Conservation (phyloP, 2,888 invertebrate species). For the Limnephilus rhombicus region DNA sequence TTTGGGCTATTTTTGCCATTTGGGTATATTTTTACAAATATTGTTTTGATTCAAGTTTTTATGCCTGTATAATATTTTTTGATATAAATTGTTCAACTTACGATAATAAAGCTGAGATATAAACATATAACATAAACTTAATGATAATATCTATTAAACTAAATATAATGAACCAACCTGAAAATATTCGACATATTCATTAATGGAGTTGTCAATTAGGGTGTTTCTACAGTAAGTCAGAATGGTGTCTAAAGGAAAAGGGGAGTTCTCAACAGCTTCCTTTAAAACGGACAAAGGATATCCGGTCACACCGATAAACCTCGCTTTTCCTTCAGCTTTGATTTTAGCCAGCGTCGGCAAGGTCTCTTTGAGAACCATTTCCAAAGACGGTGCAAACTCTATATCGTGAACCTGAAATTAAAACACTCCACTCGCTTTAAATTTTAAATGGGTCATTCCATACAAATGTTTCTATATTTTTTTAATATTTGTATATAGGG, state of each 20-base stretch:
- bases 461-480: neutral
- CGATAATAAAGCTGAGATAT: conserved; percentile 10
- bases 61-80: neutral
- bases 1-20: neutral
- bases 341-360: conserved; percentile 88
- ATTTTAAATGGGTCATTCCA: neutral
- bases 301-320: conserved; percentile 91
- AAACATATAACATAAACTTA: neutral
- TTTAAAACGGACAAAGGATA: conserved; percentile 89
- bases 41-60: neutral
- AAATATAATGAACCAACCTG: conserved; percentile 76
- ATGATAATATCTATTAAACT: neutral
- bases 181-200: conserved; percentile 85
- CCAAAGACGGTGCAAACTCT: conserved; percentile 88
- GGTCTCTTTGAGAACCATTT: conserved; percentile 90
- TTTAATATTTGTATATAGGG: neutral
- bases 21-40: too few relatives aligned
- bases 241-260: conserved; percentile 82
- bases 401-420: conserved; percentile 91
- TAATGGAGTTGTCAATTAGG: conserved; percentile 87
- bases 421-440: neutral
- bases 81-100: neutral
- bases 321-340: conserved; percentile 84
- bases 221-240: conserved; percentile 90
- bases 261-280: conserved; percentile 83